Base-by-base conservation (phyloP, 1,140 invertebrate genomes). In the Cepaea nemoralis region DNA sequence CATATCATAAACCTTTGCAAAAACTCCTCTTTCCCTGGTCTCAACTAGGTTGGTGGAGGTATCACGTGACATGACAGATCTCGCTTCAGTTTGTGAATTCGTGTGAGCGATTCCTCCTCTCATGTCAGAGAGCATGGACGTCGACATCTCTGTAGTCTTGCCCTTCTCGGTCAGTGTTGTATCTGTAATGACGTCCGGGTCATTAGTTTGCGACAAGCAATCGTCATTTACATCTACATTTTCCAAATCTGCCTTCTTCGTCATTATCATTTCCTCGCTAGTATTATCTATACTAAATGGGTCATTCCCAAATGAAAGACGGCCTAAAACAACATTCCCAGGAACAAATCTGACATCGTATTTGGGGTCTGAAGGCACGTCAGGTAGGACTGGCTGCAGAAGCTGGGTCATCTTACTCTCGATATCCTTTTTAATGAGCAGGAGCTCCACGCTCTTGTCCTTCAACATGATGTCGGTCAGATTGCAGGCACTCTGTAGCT, bases 351-450 rank as follows among this genome's bases (percentile, higher is more conserved):
- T 80, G 10, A 90, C 73, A n/a, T 85, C 70, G 40, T 73, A 83
- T 6, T 76, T 78, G 0, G 86, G 55, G 70, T 88, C 80, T 2
- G 83, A 78, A 0, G 88, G 88, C 14, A 87, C 66, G 0, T 66
- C 37, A 0, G 88, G 88, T 3, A 89, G 69, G 27, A 63, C 16
- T 1, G 86, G 83, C 35, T 88, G 85, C 24, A 90, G 76, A 2
- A 91, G 81, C 0, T 83, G 71, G 22, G 82, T 83, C 63, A 92
- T 85, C 83, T 91, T 91, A 19, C 87, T 84, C 50, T 90, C 84
- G 33, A 92, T 85, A 74, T 92, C 88, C 66, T 89, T 89, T 83
- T 91, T 91, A 14, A 92, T 67, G 0, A 92, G 85, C 40, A 92
- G 81, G 82, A 92, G 86, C 85, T 92, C 91, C 39, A 92, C 88